Percentiles rank a stretch among this genome's conserved stretches.
Conservation (phyloP, 2,888 invertebrate species). For the Fabriciana adippe region DNA sequence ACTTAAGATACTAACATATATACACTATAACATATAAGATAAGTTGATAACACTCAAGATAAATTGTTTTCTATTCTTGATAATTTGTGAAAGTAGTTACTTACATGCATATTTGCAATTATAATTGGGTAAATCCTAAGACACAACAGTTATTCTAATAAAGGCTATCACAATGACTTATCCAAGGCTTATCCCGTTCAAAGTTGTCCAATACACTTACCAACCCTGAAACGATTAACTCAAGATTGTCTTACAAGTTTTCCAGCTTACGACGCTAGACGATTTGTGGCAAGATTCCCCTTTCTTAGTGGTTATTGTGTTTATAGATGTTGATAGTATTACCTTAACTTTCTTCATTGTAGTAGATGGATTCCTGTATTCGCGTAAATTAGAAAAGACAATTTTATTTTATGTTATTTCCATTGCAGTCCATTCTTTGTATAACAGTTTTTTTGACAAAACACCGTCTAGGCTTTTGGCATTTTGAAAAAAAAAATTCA, state of each 20-base stretch:
- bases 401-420: no score
- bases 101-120: no score
- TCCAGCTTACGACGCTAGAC: constrained; percentile 26
- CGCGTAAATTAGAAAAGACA: neutral
- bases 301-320: constrained; percentile 28
- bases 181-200: constrained; percentile 29
- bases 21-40: no score
- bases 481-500: no score
- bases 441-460: no score
- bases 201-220: constrained; percentile 38
- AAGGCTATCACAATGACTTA: constrained; percentile 7
- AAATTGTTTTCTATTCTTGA: no score
- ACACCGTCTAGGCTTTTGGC: no score
- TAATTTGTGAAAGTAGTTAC: no score
- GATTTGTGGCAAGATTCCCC: constrained; percentile 31
- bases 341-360: neutral
- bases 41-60: no score
- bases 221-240: constrained; percentile 32
- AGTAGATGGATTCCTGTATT: neutral
- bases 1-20: no score
- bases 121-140: neutral
- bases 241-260: constrained; percentile 37
- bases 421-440: no score
- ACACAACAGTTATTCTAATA: constrained; percentile 16
- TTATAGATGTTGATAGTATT: constrained; percentile 13